A percentile compares a stretch with the other conserved stretches of the same genome.
These are phyloP conservation scores for Alcis repandata DNA, from an alignment of 2,888 invertebrate species.

Conservation along the genomic window DNA sequence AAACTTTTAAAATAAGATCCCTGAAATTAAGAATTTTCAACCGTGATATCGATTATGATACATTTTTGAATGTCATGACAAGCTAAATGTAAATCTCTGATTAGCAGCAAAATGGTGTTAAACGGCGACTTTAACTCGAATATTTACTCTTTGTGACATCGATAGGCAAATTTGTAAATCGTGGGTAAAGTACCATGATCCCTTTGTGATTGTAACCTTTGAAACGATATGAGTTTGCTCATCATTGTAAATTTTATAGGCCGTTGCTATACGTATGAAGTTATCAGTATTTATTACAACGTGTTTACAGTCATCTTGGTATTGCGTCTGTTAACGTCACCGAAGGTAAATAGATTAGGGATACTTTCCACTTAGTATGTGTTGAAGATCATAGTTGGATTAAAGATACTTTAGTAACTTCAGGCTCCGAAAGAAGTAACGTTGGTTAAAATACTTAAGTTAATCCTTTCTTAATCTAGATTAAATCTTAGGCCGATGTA, in stretches of 20 bases:
- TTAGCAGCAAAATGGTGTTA: background rate
- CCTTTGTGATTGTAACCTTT: conserved; percentile 10
- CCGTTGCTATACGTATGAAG: conserved; percentile 2
- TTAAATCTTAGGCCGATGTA: too few relatives aligned
- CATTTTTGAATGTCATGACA: background rate
- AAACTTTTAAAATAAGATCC: too few relatives aligned
- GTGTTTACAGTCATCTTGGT: conserved; percentile 11
- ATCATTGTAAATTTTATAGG: conserved; percentile 24
- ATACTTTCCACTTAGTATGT: conserved; percentile 5
- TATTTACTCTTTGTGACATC: conserved; percentile 19
- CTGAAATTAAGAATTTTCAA: too few relatives aligned
- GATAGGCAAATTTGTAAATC: conserved; percentile 11
- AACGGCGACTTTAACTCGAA: background rate
- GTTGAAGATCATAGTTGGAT: background rate
- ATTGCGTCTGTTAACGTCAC: background rate
- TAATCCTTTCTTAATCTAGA: too few relatives aligned
- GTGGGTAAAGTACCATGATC: conserved; percentile 31
- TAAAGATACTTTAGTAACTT: too few relatives aligned
- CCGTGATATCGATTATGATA: background rate
- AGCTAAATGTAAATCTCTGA: background rate
- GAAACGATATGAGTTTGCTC: background rate
- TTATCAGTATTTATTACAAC: too few relatives aligned
- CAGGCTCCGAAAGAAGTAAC: too few relatives aligned
- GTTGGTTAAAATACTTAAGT: too few relatives aligned
- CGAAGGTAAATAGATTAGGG: conserved; percentile 17